Evolutionary conservation across 2,888 invertebrate species (phyloP).

Genomic region (Eupithecia pulchellata): DNA sequence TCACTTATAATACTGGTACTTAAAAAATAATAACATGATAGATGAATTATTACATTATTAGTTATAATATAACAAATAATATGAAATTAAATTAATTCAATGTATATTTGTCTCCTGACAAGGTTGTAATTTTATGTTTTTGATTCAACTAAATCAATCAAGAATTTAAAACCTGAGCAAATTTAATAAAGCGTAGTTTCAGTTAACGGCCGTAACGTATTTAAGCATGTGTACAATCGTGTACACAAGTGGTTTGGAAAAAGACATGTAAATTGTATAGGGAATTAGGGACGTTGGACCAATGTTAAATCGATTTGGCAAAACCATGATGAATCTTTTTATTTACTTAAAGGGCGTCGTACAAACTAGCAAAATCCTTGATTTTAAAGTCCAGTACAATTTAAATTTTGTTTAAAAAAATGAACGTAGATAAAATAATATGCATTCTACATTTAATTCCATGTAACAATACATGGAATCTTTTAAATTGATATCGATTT

Average conservation of each 20-base stretch:
- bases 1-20: not conserved
- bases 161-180: slow-evolving; percentile 16
- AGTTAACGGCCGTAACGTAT: slow-evolving; percentile 26
- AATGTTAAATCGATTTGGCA: slow-evolving; percentile 69
- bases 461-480: too few relatives aligned
- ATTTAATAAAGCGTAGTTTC: slow-evolving; percentile 18
- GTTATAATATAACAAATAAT: not conserved
- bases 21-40: not conserved
- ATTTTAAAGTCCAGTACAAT: not conserved
- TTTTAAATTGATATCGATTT: too few relatives aligned
- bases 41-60: not conserved
- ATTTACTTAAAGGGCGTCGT: slow-evolving; percentile 22
- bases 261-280: slow-evolving; percentile 75
- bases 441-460: too few relatives aligned
- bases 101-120: not conserved
- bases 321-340: slow-evolving; percentile 26
- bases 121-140: slow-evolving; percentile 13
- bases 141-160: not conserved
- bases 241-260: slow-evolving; percentile 60
- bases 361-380: not conserved
- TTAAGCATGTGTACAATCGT: slow-evolving; percentile 33
- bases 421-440: too few relatives aligned
- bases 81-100: not conserved
- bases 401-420: too few relatives aligned
- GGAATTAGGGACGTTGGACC: slow-evolving; percentile 73